Evolutionary conservation across 2,888 invertebrate genomes (phyloP).

Genomic region (Chrysodeixis includens): DNA sequence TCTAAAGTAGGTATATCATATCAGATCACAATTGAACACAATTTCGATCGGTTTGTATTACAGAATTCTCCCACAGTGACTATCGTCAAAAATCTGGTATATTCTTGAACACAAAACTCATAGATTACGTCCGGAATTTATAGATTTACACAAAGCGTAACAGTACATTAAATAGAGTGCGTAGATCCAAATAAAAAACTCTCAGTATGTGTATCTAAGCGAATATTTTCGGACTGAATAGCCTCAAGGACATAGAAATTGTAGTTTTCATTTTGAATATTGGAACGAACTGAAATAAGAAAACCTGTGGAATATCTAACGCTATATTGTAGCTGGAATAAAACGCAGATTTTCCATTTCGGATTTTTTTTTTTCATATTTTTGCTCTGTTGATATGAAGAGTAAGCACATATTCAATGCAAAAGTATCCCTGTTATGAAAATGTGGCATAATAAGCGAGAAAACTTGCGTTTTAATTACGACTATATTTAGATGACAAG

Average conservation of each 20-base stretch:
- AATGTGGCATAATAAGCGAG: not conserved
- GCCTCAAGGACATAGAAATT: not conserved
- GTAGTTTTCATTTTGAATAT: not conserved
- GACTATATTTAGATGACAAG: no score
- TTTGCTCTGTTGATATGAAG: not conserved
- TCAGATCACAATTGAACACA: not conserved
- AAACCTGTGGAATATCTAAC: not conserved
- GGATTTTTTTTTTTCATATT: not conserved
- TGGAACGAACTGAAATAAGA: not conserved
- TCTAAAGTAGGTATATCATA: not conserved
- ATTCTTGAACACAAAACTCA: conserved; percentile 3
- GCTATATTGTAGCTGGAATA: not conserved
- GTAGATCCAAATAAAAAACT: not conserved
- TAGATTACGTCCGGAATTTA: not conserved
- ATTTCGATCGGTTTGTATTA: not conserved
- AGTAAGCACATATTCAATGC: not conserved
- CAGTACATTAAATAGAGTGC: conserved; percentile 5
- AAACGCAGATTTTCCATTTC: not conserved
- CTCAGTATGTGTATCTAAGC: conserved; percentile 4
- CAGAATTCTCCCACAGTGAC: not conserved
- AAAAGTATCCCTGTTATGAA: not conserved
- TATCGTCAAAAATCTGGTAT: conserved; percentile 5
- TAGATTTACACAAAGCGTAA: not conserved
- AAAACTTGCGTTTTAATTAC: no score
- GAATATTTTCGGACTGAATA: not conserved